phyloP scores from a whole-genome alignment of 2,113 vertebrate genomes.

The Ranitomeya imitator region DNA sequence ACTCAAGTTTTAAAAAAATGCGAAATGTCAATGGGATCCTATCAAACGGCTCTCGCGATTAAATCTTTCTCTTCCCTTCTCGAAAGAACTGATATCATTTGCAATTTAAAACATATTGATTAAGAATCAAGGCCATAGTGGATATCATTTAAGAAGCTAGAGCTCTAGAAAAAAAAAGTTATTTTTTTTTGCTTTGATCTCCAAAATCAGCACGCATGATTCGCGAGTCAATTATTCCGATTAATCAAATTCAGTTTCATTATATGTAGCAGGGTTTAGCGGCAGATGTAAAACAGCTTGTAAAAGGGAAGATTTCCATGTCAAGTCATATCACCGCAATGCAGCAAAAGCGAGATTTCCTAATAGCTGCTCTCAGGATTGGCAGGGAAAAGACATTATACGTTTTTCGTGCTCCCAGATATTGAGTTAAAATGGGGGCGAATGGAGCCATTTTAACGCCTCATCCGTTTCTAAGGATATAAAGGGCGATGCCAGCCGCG shows the following conservation, averaged over 20 bases:
- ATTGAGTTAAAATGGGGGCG: neutral
- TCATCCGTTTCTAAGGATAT: slow-evolving; percentile 14
- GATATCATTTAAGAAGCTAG: slow-evolving; percentile 44
- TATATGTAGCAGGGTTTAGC: slow-evolving; percentile 48
- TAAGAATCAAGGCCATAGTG: slow-evolving; percentile 48
- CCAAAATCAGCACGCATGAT: slow-evolving; percentile 55
- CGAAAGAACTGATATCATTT: slow-evolving; percentile 51
- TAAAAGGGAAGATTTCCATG: slow-evolving; percentile 29
- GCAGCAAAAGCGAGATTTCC: slow-evolving; percentile 30
- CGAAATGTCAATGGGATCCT: slow-evolving; percentile 38
- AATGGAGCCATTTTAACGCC: neutral
- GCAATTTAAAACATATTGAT: slow-evolving; percentile 57
- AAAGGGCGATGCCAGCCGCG: neutral
- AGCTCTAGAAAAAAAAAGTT: slow-evolving; percentile 20
- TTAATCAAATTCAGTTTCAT: slow-evolving; percentile 58
- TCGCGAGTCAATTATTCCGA: slow-evolving; percentile 43
- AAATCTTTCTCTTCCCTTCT: neutral
- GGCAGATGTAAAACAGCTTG: slow-evolving; percentile 55
- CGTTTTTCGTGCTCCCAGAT: neutral
- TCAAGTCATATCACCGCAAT: slow-evolving; percentile 35
- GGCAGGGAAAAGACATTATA: slow-evolving; percentile 14
- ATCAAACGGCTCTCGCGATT: slow-evolving; percentile 17
- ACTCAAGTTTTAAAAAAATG: slow-evolving; percentile 19
- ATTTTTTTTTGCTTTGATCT: slow-evolving; percentile 41
- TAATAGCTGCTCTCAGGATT: slow-evolving; percentile 27